Evolutionary conservation across 53 echinoderm and acorn worm species (phyloP), one percentile per base, ranked within the genome.

Genomic region (Stichopus horrens): DNA sequence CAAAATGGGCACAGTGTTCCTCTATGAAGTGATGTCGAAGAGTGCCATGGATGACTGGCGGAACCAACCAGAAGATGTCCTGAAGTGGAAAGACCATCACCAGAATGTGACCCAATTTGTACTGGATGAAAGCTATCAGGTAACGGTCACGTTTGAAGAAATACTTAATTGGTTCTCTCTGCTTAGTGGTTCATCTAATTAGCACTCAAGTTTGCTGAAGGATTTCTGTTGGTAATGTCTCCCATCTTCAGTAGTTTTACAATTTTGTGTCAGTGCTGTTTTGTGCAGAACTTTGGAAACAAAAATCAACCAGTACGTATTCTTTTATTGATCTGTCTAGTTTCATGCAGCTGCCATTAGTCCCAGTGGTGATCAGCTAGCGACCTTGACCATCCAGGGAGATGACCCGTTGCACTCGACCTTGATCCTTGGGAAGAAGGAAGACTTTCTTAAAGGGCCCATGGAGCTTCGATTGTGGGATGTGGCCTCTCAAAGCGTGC

Each of bases 1-100:
- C 91, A 90, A 86, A 57, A 90, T 93, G 0, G 96, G 96, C 9
- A 86, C 90, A 18, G 73, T 96, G 73, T 89, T 90, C 87, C 81
- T 93, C 53, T 87, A 77, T 55, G 89, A 93, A 19, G 80, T 95
- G 73, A 9, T 93, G 77, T 87, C 96, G 5, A 77, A 79, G 6
- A 74, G 22, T 4, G 91, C 90, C 66, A 57, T 96, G 13, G 67
- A 74, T 0, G 95, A 95, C 65, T 96, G 96, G 96, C 66, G 74
- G 75, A 74, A 81, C 6, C 81, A 88, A 21, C 95, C 93, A 0
- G 65, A 89, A 13, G 57, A 53, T 23, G 53, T 73, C 18, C 96
- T 95, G 0, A 23, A 67, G 57, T 88, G 90, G 76, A 82, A 95
- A 75, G 89, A 73, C 23, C 93, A 92, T 60, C 14, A 81, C 76